phyloP scores from a whole-genome alignment of 1,140 invertebrate species.

The Apocrypta bakeri region DNA sequence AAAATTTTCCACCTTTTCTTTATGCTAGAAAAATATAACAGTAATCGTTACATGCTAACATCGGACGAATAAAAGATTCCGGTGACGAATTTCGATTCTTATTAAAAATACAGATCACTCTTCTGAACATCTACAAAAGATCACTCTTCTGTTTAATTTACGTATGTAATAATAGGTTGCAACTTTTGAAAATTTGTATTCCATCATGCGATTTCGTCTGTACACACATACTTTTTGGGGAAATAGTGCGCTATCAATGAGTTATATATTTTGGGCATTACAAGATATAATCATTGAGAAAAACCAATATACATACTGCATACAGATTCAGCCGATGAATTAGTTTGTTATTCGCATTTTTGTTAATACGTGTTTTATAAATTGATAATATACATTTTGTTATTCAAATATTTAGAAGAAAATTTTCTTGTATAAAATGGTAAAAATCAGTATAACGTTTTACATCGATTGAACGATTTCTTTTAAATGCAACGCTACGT shows the following conservation, averaged over 20 bases:
- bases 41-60: slow-evolving; percentile 14
- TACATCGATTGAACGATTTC: neutral
- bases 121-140: too few species aligned
- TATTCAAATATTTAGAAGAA: neutral
- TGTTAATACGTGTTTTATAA: neutral
- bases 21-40: slow-evolving; percentile 21
- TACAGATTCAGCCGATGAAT: neutral
- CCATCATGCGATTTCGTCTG: neutral
- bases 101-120: slow-evolving; percentile 36
- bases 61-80: slow-evolving; percentile 10
- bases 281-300: slow-evolving; percentile 23
- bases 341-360: neutral
- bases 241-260: slow-evolving; percentile 8
- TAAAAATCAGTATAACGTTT: neutral
- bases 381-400: neutral
- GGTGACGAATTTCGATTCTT: slow-evolving; percentile 6
- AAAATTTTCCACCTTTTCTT: neutral
- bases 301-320: slow-evolving; percentile 9
- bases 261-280: neutral
- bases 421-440: neutral
- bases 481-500: neutral
- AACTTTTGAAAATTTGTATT: too few species aligned
- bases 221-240: neutral
- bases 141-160: slow-evolving; percentile 17
- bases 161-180: slow-evolving; percentile 14